Evolutionary conservation across 1,140 invertebrate species (phyloP), one percentile per base, ranked within the genome.

Genomic region (Neodiprion fabricii): DNA sequence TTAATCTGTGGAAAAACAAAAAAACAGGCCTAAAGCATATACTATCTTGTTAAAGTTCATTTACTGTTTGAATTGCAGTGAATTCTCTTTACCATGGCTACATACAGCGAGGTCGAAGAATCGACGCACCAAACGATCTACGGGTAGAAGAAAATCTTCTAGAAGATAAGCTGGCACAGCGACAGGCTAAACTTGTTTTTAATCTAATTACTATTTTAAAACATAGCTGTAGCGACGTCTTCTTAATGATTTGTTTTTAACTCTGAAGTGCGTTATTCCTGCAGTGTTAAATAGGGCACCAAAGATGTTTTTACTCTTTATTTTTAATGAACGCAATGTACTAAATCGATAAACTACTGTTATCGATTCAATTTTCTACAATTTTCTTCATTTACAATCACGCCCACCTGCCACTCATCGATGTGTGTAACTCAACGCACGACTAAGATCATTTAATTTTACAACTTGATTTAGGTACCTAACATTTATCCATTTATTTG

Each of bases 11-110:
- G 2, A 40, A 40, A 40, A 40, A 40, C 28, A 40, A 40, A 40
- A 40, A 40, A 2, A 40, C 5, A 3, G 28, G 28, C 5, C 28
- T 40, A 40, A 40, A 40, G 28, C 5, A 40, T 40, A 65, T 66
- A 77, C 71, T 48, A 48, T 17, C 67, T 61, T 23, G 10, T 76
- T 70, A 71, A 40, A 40, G 5, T 40, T 40, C 28, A 40, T 3
- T 40, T 40, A 40, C 28, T 50, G 12, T 66, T 61, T 61, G 3
- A 78, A 79, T 88, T 87, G 8, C 76, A 90, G 90, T 78, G 88
- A 89, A 81, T 91, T 91, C 81, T 84, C 82, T 50, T 81, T 91
- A 77, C 89, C 90, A 12, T 91, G 90, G 90, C 79, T 90, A 69
- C 85, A 85, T 53, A 81, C 80, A 66, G 76, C 81, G 14, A 86